Conservation (phyloP, 2,888 invertebrate genomes). For the Gonocerus acuteangulatus region DNA sequence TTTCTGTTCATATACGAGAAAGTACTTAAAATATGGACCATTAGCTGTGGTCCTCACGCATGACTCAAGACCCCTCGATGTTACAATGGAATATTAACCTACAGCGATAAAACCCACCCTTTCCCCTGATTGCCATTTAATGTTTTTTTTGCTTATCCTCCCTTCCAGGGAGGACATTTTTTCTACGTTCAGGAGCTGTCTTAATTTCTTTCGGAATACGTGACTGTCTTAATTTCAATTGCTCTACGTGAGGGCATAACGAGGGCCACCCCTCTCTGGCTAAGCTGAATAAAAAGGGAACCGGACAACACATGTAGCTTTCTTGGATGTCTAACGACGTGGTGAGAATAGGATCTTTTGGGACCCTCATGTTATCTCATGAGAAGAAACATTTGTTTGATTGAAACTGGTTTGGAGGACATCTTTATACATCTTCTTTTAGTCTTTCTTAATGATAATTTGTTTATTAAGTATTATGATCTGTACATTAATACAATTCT, state of each 20-base stretch:
- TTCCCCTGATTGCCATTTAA: conserved; percentile 18
- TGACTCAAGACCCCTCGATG: conserved; percentile 19
- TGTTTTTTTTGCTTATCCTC: conserved; percentile 2
- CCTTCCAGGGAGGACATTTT: neutral
- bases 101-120: conserved; percentile 20
- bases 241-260: conserved; percentile 15
- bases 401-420: no score
- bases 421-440: no score
- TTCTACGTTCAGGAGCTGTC: conserved; percentile 10
- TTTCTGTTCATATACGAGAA: conserved; percentile 8
- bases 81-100: conserved; percentile 22
- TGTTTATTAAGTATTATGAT: no score
- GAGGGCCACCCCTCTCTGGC: neutral
- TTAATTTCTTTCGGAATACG: conserved; percentile 19
- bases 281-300: no score
- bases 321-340: no score
- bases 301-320: no score
- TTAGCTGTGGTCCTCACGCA: conserved; percentile 18
- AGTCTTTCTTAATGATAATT: no score
- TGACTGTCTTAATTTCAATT: conserved; percentile 3
- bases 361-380: no score
- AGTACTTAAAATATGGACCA: conserved; percentile 4
- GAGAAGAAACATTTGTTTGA: no score
- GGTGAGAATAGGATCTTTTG: no score
- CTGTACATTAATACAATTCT: no score